Base-by-base conservation (phyloP, 2,113 vertebrate genomes). In the Eurypyga helias region DNA sequence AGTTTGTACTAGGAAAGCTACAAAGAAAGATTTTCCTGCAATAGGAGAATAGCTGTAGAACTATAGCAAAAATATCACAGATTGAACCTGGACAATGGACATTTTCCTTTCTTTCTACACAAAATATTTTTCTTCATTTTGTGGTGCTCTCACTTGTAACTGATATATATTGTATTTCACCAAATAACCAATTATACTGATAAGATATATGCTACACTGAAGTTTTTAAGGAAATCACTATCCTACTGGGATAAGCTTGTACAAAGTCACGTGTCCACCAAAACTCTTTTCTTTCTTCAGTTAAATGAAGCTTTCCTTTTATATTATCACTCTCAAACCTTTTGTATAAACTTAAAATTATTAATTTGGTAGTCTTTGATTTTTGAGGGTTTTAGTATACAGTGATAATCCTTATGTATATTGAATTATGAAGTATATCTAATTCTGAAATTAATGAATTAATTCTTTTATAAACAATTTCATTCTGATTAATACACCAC, bases 371-470 rank as follows among this genome's bases (percentile, higher is more conserved):
- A 66, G 77, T 61, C 8, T 4, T 49, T 13, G 61, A 13, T 87
- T 91, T 94, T 83, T 57, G 13, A 93, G 28, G 70, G 41, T 87
- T 83, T 84, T 43, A 29, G 18, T 75, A 62, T 88, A 66, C 12
- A 55, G 5, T 69, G 62, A 86, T 81, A 48, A 85, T 84, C 38
- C 29, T 92, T 66, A 66, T 51, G 26, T 33, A 85, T 51, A 64
- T 46, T 81, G 38, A 90, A 69, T 84, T 61, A 61, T 65, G 36
- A 75, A 73, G 34, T 71, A 76, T 62, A 61, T 52, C 18, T 85
- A 41, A 83, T 88, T 82, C 83, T 36, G 51, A 82, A 79, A 58
- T 62, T 69, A 93, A 75, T 14, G 72, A 88, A 49, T 60, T 58
- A 71, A 52, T 48, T 60, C 5, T 81, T 93, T 77, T 61, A 34